phyloP scores from a whole-genome alignment of 53 echinoderm and acorn worm genomes.

The Holothuria scabra region DNA sequence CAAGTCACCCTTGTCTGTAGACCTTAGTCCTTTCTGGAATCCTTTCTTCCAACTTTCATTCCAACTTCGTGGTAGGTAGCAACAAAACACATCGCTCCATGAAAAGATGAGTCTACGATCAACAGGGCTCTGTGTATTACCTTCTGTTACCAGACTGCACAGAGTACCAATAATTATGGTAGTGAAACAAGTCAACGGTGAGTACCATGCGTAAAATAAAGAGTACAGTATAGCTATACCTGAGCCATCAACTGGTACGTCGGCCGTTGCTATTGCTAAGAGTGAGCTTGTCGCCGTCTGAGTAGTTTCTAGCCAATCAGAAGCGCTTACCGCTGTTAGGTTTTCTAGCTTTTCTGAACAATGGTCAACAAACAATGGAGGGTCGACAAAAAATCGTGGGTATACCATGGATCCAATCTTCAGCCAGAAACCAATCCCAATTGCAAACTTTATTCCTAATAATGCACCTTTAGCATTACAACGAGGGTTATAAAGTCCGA shows the following conservation, averaged over 20 bases:
- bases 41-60: not conserved
- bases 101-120: not conserved
- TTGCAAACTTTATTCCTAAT: not conserved
- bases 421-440: slow-evolving; percentile 14
- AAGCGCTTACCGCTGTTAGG: not conserved
- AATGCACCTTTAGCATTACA: slow-evolving; percentile 32
- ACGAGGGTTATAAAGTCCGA: not conserved
- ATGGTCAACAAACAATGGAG: slow-evolving; percentile 7
- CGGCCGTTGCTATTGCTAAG: not conserved
- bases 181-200: slow-evolving; percentile 58
- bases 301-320: not conserved
- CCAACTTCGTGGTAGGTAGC: slow-evolving; percentile 5
- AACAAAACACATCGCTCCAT: not conserved
- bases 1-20: too few species aligned
- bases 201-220: slow-evolving; percentile 70
- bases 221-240: slow-evolving; percentile 61
- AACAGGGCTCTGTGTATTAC: not conserved
- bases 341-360: not conserved
- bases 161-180: slow-evolving; percentile 60
- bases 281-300: too few species aligned
- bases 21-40: too few species aligned
- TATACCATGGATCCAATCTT: slow-evolving; percentile 26
- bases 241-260: not conserved
- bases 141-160: slow-evolving; percentile 60
- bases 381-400: slow-evolving; percentile 15